Percentiles rank a stretch among this genome's conserved stretches.
Evolutionary conservation across 2,113 vertebrate genomes (phyloP).

Genomic region (Scolopax mira): DNA sequence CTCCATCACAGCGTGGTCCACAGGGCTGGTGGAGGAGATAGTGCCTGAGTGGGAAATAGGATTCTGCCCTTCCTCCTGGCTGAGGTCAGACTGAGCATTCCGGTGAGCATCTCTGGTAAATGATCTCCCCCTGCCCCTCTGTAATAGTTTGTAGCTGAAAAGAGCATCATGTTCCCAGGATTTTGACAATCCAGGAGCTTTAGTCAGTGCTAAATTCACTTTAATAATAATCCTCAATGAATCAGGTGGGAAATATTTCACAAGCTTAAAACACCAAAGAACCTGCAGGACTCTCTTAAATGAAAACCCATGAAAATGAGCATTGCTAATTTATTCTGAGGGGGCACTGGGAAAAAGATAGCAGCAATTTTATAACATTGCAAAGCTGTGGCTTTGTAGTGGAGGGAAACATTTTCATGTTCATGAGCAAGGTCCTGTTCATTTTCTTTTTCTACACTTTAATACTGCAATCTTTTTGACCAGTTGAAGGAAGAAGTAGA

Average conservation of each 20-base stretch:
- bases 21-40: neutral
- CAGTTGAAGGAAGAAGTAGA: neutral
- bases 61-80: neutral
- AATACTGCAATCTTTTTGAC: neutral
- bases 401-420: neutral
- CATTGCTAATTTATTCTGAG: neutral
- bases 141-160: neutral
- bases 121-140: neutral
- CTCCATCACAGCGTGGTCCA: neutral
- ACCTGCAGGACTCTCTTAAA: neutral
- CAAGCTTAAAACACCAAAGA: neutral
- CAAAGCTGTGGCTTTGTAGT: neutral
- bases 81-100: neutral
- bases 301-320: neutral
- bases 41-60: neutral
- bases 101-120: neutral
- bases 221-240: neutral
- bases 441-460: neutral
- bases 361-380: neutral
- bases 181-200: neutral
- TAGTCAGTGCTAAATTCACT: neutral
- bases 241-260: slow-evolving; percentile 5
- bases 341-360: neutral
- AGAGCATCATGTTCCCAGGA: neutral
- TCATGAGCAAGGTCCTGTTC: neutral